phyloP scores from a whole-genome alignment of 2,888 invertebrate species.

The Lithophane socia region DNA sequence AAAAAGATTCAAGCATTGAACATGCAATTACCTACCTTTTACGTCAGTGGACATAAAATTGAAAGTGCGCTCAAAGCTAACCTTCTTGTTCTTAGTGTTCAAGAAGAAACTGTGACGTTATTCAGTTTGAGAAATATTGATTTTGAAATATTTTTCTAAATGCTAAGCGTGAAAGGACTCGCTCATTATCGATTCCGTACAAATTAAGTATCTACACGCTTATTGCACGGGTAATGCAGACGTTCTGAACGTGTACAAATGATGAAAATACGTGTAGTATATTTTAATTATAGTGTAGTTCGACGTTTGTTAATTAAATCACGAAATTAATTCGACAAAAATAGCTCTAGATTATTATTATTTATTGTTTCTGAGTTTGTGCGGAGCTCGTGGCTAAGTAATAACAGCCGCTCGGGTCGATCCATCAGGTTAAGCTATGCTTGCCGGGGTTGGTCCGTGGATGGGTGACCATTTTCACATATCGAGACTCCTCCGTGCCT shows the following conservation, averaged over 20 bases:
- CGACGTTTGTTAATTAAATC: not conserved
- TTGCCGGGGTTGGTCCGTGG: no score
- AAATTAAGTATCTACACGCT: conserved; percentile 27
- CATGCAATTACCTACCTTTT: not conserved
- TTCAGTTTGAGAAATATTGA: conserved; percentile 23
- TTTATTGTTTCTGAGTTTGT: not conserved
- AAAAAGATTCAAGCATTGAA: not conserved
- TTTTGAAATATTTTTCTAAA: conserved; percentile 42
- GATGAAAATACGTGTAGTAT: not conserved
- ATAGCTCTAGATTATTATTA: not conserved
- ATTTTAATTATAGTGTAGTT: not conserved
- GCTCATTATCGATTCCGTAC: conserved; percentile 32
- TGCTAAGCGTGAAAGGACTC: conserved; percentile 32
- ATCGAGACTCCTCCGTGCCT: no score
- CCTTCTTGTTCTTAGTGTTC: conserved; percentile 28
- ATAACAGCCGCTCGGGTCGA: no score
- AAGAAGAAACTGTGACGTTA: conserved; percentile 36
- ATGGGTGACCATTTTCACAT: no score
- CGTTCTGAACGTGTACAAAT: not conserved
- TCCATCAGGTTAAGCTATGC: no score
- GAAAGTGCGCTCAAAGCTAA: conserved; percentile 31
- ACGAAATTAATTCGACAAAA: not conserved
- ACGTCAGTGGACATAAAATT: conserved; percentile 21
- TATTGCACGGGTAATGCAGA: not conserved
- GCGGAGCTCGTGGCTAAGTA: no score